phyloP scores from a whole-genome alignment of 35 echinoderm and acorn worm genomes.

The Chiridota heheva region DNA sequence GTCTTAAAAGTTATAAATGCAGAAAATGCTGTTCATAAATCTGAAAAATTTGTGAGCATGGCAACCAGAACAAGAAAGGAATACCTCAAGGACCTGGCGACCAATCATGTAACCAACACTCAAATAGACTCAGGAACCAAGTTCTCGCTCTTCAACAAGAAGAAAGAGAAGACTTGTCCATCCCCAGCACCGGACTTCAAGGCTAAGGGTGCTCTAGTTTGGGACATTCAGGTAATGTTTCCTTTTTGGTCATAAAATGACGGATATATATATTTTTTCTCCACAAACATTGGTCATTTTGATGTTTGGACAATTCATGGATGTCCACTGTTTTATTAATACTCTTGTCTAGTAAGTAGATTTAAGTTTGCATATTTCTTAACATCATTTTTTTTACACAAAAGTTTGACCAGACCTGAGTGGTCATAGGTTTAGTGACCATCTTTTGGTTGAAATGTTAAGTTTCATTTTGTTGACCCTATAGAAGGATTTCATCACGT shows the following conservation, averaged over 20 bases:
- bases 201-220: conserved; percentile 82
- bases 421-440: no score
- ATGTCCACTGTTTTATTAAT: no score
- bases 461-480: no score
- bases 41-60: conserved; percentile 98
- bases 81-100: conserved; percentile 94
- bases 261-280: no score
- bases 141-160: conserved; percentile 82
- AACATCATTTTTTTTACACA: no score
- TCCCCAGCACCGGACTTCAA: conserved; percentile 76
- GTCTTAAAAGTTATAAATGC: conserved; percentile 86
- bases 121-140: conserved; percentile 80
- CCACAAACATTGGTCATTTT: no score
- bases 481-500: no score
- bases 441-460: no score
- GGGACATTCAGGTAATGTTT: conserved; percentile 82
- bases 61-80: conserved; percentile 83
- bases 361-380: no score
- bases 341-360: no score
- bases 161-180: conserved; percentile 91
- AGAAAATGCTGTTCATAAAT: conserved; percentile 96
- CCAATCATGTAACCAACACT: conserved; percentile 76
- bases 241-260: not conserved
- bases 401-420: no score
- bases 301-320: no score